A percentile compares a stretch with the other conserved stretches of the same genome.
phyloP scores from a whole-genome alignment of 2,113 vertebrate species.

The Camelus bactrianus region DNA sequence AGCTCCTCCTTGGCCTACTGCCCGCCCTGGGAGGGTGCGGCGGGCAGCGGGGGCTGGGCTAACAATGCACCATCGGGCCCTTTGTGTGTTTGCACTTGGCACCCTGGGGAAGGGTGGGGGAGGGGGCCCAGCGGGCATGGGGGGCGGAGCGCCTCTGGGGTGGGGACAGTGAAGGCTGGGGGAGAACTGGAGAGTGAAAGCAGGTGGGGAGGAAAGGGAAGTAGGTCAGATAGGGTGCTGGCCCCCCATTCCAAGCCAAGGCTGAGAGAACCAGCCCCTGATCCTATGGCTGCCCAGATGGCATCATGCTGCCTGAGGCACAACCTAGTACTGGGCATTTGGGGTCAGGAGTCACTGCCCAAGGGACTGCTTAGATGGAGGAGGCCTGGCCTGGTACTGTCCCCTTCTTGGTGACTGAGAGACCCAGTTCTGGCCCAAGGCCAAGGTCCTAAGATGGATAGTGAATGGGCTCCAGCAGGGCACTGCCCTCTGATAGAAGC shows the following conservation, averaged over 20 bases:
- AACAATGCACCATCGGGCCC: slow-evolving; percentile 86
- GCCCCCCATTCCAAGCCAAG: slow-evolving; percentile 70
- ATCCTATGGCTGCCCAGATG: slow-evolving; percentile 39
- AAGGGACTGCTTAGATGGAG: slow-evolving; percentile 46
- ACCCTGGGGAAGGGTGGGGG: slow-evolving; percentile 83
- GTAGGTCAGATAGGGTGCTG: slow-evolving; percentile 74
- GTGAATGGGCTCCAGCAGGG: slow-evolving; percentile 59
- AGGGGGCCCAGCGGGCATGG: slow-evolving; percentile 75
- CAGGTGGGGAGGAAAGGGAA: slow-evolving; percentile 82
- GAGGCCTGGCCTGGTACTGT: slow-evolving; percentile 46
- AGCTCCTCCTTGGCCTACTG: slow-evolving; percentile 82
- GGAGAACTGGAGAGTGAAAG: slow-evolving; percentile 72
- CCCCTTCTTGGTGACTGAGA: slow-evolving; percentile 57
- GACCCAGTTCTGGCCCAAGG: slow-evolving; percentile 64
- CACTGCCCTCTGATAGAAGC: slow-evolving; percentile 56
- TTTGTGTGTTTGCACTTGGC: slow-evolving; percentile 86
- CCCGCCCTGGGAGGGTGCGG: slow-evolving; percentile 78
- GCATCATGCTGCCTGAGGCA: slow-evolving; percentile 37
- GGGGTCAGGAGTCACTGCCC: slow-evolving; percentile 71
- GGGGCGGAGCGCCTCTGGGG: slow-evolving; percentile 79
- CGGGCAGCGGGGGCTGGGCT: slow-evolving; percentile 85
- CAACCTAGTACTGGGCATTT: slow-evolving; percentile 30
- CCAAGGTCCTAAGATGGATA: slow-evolving; percentile 39
- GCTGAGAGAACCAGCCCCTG: background rate
- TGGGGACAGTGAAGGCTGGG: slow-evolving; percentile 75